Evolutionary conservation across 2,797 vertebrate species (phyloP).

Genomic region (Gallirallus australis): DNA sequence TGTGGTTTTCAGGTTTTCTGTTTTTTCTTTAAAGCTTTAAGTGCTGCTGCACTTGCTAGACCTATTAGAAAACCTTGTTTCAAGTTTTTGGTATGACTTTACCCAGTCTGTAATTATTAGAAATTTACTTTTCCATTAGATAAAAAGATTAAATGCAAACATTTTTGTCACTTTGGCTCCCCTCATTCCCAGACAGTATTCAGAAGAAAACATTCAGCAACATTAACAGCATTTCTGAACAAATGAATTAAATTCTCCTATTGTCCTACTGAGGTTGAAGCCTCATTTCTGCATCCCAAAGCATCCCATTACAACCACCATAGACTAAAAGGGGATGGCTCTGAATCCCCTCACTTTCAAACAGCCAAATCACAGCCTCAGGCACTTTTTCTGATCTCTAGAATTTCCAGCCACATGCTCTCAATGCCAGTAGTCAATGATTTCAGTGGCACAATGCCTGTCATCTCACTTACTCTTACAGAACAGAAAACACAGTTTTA

Average conservation of each 20-base stretch:
- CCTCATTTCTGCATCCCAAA: not conserved
- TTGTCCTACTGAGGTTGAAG: not conserved
- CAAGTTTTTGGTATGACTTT: not conserved
- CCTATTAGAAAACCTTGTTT: slow-evolving; percentile 34
- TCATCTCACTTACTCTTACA: not conserved
- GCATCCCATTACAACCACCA: not conserved
- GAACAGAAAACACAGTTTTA: not conserved
- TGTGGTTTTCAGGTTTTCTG: too few relatives aligned
- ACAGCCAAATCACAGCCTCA: not conserved
- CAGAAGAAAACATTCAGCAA: not conserved
- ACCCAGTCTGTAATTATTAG: not conserved
- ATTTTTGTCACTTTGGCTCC: not conserved
- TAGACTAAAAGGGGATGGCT: not conserved
- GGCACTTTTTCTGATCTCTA: not conserved
- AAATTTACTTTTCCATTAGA: slow-evolving; percentile 10
- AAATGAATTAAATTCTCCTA: not conserved
- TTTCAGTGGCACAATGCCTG: not conserved
- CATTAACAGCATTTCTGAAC: not conserved
- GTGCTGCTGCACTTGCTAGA: not conserved
- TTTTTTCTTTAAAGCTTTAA: not conserved
- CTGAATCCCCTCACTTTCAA: not conserved
- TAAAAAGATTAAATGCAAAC: not conserved
- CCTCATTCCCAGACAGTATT: not conserved
- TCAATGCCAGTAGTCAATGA: not conserved
- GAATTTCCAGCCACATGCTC: not conserved